Evolutionary conservation across 2,888 invertebrate species (phyloP), one percentile per base, ranked within the genome.

Genomic region (Odontothrips loti): DNA sequence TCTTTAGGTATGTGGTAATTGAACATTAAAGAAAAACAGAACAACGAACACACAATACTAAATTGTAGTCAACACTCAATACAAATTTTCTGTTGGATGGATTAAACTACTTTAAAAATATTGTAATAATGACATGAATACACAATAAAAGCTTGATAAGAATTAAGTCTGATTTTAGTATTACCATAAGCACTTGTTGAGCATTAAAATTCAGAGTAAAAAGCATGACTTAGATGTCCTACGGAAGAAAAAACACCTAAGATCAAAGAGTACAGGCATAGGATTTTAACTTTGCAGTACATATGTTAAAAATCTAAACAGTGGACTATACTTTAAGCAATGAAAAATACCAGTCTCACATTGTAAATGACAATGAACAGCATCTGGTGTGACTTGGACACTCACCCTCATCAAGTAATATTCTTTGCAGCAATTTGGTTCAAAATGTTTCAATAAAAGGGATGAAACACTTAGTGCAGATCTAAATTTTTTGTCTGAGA

Each of bases 301-400:
- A 58, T 58, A 17, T 4, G 34, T 43, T 43, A 4, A 43, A 43
- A 43, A 43, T 43, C 34, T 43, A 6, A 4, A 43, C 34, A 43
- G 34, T 43, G 34, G 34, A 43, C 6, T 43, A 43, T 4, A 43
- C 34, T 4, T 43, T 43, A 43, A 43, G 34, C 6, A 43, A 43
- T 43, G 34, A 58, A 58, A 51, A 12, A 27, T 75, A 75, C 68
- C 68, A 75, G 68, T 75, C 68, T 75, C 68, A 75, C 27, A 75
- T 75, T 4, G 12, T 23, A 75, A 75, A 27, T 75, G 68, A 75
- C 10, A 68, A 6, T 51, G 51, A n/a, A 68, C 9, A 58, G 58
- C 11, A 58, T 43, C 34, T 43, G 34, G 34, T 43, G 34, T 43
- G 34, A 43, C 2, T 43, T 43, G 6, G 3, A 4, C 2, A 43